Evolutionary conservation across 2,797 vertebrate species (phyloP).

Genomic region (Myotis daubentonii): DNA sequence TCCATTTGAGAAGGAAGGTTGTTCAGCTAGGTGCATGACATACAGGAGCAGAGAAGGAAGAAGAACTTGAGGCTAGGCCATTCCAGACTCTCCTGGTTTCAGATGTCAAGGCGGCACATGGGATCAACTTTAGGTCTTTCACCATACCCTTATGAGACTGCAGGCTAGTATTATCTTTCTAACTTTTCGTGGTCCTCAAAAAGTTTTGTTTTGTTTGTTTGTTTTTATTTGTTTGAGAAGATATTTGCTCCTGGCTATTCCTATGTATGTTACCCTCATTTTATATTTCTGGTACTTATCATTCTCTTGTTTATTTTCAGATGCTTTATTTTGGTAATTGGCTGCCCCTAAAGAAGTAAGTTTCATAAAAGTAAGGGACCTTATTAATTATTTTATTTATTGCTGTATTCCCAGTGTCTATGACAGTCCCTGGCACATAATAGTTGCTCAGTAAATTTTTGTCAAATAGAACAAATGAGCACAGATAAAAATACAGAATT

Average conservation of each 20-base stretch:
- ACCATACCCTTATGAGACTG: not conserved
- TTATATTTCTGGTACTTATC: not conserved
- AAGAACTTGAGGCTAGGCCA: not conserved
- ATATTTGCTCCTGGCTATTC: not conserved
- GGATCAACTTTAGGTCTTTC: not conserved
- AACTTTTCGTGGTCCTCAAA: not conserved
- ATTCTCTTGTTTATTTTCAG: not conserved
- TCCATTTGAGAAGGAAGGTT: not conserved
- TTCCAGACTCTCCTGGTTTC: not conserved
- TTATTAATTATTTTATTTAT: not conserved
- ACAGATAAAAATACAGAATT: not conserved
- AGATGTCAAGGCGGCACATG: not conserved
- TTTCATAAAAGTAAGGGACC: not conserved
- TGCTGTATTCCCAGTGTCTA: not conserved
- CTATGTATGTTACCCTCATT: not conserved
- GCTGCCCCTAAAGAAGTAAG: not conserved
- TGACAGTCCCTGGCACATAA: not conserved
- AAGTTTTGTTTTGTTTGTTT: not conserved
- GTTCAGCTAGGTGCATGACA: not conserved
- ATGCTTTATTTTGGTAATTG: not conserved
- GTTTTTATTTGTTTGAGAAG: not conserved
- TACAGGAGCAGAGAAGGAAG: not conserved
- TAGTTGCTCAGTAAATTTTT: slow-evolving; percentile 5
- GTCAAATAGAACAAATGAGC: not conserved
- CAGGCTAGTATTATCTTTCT: not conserved